Base-by-base conservation (phyloP, 2,888 invertebrate species). In the Blomia tropicalis region DNA sequence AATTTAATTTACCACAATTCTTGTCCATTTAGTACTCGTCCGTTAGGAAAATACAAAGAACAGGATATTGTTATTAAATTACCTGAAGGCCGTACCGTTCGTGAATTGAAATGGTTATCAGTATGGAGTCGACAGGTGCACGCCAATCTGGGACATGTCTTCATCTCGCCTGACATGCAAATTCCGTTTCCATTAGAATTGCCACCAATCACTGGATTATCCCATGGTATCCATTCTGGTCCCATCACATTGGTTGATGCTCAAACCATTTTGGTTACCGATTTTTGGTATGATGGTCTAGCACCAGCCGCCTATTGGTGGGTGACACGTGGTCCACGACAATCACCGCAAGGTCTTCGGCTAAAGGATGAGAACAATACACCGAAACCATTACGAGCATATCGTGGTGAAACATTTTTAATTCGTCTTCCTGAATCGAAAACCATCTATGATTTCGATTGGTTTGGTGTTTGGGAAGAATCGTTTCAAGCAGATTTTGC, bases 81-180 rank as follows among this genome's bases (percentile, higher is more conserved):
- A 72, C 90, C 90, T 61, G 81, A 81, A 69, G 87, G 86, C 66
- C 85, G 85, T 76, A 81, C 85, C 31, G 81, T 91, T 73, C 79
- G 83, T 70, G 89, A 91, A 76, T 85, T 90, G 76, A 82, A 83
- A 76, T 91, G 88, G 87, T 79, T 91, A 69, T 85, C 88, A 67
- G 87, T 92, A 54, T 91, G 90, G 90, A 89, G 89, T 76, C 78
- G 85, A 69, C 79, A 89, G 73, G 89, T 90, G 74, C 87, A 87
- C 70, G 90, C 90, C 74, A 85, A 88, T 75, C 89, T 90, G 71
- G 90, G 87, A 2, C 84, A 87, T 69, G 84, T 91, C 0, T 82
- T 82, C 73, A 84, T 91, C 67, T 84, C 87, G 1, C 74, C 79
- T 3, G 79, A 82, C 60, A 73, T 90, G 59, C 85, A 85, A 70